Percentiles rank a stretch among this genome's conserved stretches.
Evolutionary conservation across 2,888 invertebrate species (phyloP).

Genomic region (Drosophila histrio): DNA sequence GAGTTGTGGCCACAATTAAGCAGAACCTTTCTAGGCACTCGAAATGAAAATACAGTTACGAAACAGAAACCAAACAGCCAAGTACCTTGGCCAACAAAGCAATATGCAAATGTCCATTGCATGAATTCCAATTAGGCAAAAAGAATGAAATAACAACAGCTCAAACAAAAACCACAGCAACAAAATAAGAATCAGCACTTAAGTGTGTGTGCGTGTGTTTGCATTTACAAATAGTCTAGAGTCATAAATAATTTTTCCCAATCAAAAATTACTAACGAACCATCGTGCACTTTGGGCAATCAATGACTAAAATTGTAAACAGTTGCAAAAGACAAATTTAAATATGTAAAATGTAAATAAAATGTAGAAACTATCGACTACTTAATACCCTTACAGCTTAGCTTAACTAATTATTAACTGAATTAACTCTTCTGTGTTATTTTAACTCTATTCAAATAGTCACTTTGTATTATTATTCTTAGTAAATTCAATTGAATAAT

Average conservation of each 20-base stretch:
- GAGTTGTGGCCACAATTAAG: conserved; percentile 73
- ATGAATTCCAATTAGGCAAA: conserved; percentile 81
- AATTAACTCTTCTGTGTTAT: too few relatives aligned
- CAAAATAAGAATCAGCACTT: conserved; percentile 44
- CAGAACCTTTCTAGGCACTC: conserved; percentile 77
- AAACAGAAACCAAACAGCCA: conserved; percentile 49
- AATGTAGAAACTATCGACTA: background rate
- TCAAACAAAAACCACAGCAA: conserved; percentile 24
- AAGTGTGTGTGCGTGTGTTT: conserved; percentile 65
- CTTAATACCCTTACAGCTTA: conserved; percentile 6
- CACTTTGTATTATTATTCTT: too few relatives aligned
- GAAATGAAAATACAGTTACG: conserved; percentile 71
- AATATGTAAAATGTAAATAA: conserved; percentile 11
- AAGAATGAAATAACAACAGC: conserved; percentile 42
- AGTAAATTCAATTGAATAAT: too few relatives aligned
- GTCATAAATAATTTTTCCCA: conserved; percentile 78
- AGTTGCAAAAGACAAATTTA: conserved; percentile 35
- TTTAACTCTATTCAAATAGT: background rate
- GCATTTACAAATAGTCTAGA: conserved; percentile 60
- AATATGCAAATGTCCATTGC: conserved; percentile 75
- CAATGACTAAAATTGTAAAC: conserved; percentile 73
- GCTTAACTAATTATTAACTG: background rate
- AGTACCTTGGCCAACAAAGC: conserved; percentile 68
- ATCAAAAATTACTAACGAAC: conserved; percentile 75
- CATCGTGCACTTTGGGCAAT: conserved; percentile 62